Conservation (phyloP, 2,797 vertebrate species). For the Rhyacichthys aspro region DNA sequence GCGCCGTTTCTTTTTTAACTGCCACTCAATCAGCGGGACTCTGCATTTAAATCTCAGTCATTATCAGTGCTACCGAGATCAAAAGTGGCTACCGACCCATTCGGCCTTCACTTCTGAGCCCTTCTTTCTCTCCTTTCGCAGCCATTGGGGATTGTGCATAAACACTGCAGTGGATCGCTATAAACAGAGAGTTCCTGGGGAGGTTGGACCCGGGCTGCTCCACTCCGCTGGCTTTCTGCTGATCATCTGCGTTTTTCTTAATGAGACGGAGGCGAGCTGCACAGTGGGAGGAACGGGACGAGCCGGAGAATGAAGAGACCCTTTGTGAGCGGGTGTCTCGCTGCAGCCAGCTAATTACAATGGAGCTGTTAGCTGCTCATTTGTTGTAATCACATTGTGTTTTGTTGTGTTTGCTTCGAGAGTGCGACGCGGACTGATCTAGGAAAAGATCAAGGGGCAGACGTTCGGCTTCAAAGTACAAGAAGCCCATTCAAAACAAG, state of each 20-base stretch:
- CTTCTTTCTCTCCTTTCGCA: conserved; percentile 11
- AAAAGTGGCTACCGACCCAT: conserved; percentile 32
- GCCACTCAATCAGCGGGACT: conserved; percentile 32
- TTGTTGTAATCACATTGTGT: conserved; percentile 16
- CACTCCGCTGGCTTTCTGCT: conserved; percentile 34
- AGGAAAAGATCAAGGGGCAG: not conserved
- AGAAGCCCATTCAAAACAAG: too few species aligned
- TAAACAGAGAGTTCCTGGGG: conserved; percentile 20
- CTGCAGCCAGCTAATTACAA: conserved; percentile 35
- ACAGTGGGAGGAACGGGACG: conserved; percentile 7
- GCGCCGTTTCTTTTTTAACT: conserved; percentile 13
- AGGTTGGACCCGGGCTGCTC: conserved; percentile 15
- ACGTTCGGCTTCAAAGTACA: not conserved
- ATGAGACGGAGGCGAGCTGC: conserved; percentile 39
- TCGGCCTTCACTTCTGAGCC: not conserved
- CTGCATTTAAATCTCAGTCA: conserved; percentile 22
- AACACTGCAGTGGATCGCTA: conserved; percentile 14
- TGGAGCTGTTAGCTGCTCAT: conserved; percentile 3
- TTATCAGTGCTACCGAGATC: conserved; percentile 28
- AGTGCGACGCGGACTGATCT: conserved; percentile 1
- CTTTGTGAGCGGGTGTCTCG: conserved; percentile 18
- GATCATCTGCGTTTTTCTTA: conserved; percentile 43
- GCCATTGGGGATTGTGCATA: conserved; percentile 23
- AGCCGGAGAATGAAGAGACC: conserved; percentile 14
- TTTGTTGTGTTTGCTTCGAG: conserved; percentile 9